These are phyloP conservation scores for Xiphydria camelus DNA, from an alignment of 2,888 invertebrate genomes.

Conservation along the genomic window DNA sequence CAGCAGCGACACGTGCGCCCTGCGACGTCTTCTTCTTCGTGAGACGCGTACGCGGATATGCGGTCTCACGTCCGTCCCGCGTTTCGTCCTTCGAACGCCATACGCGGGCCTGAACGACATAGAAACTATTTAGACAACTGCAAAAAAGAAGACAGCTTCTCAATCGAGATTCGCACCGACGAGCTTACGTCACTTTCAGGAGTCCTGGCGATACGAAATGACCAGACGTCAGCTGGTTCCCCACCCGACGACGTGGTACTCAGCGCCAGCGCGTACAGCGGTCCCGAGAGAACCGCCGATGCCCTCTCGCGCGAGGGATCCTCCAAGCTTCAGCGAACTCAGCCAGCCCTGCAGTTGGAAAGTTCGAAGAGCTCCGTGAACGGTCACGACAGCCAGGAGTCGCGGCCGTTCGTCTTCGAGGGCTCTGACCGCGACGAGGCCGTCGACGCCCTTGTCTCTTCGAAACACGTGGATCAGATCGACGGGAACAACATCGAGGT, in stretches of 20 bases:
- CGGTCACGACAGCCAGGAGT: constrained; percentile 25
- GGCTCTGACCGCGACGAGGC: too few species aligned
- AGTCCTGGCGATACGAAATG: constrained; percentile 44
- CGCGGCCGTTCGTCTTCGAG: too few species aligned
- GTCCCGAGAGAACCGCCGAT: constrained; percentile 37
- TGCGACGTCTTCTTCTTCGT: too few species aligned
- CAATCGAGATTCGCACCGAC: constrained; percentile 15
- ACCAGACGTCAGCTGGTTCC: constrained; percentile 39
- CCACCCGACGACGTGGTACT: constrained; percentile 38
- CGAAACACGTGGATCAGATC: constrained; percentile 48
- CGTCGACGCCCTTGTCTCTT: constrained; percentile 42
- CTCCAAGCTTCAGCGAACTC: constrained; percentile 34
- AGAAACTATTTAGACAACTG: too few species aligned
- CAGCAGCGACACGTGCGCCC: too few species aligned
- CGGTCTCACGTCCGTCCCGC: constrained; percentile 15
- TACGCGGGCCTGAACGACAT: too few species aligned
- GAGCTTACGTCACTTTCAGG: constrained; percentile 40
- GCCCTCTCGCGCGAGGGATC: constrained; percentile 22
- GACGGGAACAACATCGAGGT: constrained; percentile 54
- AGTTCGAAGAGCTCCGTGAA: constrained; percentile 38
- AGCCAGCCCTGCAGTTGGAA: constrained; percentile 35
- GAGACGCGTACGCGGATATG: too few species aligned
- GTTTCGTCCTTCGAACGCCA: constrained; percentile 10
- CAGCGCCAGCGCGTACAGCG: constrained; percentile 41
- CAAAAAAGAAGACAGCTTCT: constrained; percentile 5